A percentile compares a stretch with the other conserved stretches of the same genome.
Conservation (phyloP, 2,797 vertebrate genomes). For the Artibeus jamaicensis region DNA sequence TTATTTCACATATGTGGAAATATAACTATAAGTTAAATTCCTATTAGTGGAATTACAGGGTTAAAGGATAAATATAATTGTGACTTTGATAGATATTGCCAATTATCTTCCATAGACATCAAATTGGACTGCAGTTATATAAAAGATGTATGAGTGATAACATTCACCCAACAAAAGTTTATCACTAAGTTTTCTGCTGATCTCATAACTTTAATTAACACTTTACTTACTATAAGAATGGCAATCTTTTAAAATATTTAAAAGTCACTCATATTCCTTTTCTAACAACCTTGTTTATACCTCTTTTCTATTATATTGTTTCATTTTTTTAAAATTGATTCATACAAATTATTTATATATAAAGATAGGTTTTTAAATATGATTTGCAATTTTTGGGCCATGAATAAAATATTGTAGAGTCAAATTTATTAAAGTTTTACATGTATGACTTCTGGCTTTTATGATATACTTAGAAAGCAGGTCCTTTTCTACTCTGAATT, state of each 20-base stretch:
- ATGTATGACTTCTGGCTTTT: not conserved
- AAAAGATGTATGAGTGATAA: not conserved
- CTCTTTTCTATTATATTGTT: not conserved
- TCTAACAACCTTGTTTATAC: not conserved
- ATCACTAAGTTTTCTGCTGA: not conserved
- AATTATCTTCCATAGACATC: not conserved
- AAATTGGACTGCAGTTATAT: not conserved
- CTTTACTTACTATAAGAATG: not conserved
- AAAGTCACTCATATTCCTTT: not conserved
- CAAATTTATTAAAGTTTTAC: constrained; percentile 14
- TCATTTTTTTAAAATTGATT: not conserved
- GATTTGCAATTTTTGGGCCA: not conserved
- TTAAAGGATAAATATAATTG: not conserved
- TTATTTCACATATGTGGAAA: not conserved
- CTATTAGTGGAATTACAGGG: not conserved
- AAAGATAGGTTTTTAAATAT: constrained; percentile 13
- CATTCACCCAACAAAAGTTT: not conserved
- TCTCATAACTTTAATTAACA: not conserved
- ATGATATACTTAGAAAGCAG: constrained; percentile 7
- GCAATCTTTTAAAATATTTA: not conserved
- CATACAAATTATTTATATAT: not conserved
- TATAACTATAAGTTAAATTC: not conserved
- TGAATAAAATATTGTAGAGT: not conserved
- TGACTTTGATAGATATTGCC: not conserved
- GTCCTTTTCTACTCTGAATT: not conserved